phyloP scores from a whole-genome alignment of 2,888 invertebrate species.

The Hyalella azteca region DNA sequence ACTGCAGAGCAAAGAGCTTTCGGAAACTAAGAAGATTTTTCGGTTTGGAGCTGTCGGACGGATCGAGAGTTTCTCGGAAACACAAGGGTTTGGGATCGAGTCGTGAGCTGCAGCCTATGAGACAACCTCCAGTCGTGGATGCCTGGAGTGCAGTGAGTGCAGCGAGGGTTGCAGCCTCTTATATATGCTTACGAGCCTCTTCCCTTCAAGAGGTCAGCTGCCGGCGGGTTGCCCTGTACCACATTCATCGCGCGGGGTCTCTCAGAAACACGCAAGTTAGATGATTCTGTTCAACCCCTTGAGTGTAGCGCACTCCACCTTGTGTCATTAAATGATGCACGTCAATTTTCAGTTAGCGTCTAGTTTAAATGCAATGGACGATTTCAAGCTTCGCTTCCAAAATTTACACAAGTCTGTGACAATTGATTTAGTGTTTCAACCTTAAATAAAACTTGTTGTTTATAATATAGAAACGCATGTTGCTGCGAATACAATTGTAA shows the following conservation, averaged over 20 bases:
- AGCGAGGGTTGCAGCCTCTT: background rate
- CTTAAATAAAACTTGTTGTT: too few species aligned
- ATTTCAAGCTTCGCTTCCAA: too few species aligned
- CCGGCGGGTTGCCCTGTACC: background rate
- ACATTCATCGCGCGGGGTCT: background rate
- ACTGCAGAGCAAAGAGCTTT: slow-evolving; percentile 8
- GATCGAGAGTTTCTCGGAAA: slow-evolving; percentile 2
- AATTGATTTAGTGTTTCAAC: too few species aligned
- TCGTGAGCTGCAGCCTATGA: background rate
- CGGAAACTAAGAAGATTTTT: background rate
- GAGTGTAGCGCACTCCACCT: background rate
- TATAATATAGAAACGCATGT: too few species aligned
- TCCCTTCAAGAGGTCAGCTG: background rate
- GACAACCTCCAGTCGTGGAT: slow-evolving; percentile 1
- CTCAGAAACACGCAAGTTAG: background rate
- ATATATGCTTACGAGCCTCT: background rate
- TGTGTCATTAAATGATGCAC: background rate
- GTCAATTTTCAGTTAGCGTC: background rate
- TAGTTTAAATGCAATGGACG: background rate
- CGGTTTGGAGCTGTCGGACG: background rate
- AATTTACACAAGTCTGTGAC: too few species aligned
- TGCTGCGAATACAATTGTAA: too few species aligned
- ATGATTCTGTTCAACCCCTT: background rate
- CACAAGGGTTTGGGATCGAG: background rate
- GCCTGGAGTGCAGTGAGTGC: slow-evolving; percentile 15